Conservation (phyloP, 2,797 vertebrate genomes). For the Xiphophorus birchmanni region DNA sequence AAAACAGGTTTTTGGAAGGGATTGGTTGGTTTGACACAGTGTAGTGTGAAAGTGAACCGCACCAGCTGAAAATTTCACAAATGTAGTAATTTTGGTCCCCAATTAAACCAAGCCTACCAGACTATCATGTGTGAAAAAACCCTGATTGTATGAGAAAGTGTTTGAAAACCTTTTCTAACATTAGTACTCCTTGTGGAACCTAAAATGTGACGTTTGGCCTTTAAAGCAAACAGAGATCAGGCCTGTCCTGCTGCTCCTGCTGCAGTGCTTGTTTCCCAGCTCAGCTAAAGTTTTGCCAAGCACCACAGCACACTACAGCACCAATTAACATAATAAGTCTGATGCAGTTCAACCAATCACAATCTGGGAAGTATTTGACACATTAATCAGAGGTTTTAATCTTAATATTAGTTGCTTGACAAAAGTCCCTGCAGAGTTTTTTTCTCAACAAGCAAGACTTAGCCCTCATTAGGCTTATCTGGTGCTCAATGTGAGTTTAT, state of each 20-base stretch:
- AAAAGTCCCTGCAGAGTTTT: constrained; percentile 6
- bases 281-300: constrained; percentile 38
- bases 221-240: constrained; percentile 14
- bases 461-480: constrained; percentile 9
- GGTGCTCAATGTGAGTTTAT: constrained; percentile 25
- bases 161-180: neutral
- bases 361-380: neutral
- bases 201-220: constrained; percentile 6
- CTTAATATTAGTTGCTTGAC: neutral
- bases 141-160: neutral
- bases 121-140: neutral
- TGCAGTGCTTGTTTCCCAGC: constrained; percentile 42
- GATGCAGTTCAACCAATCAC: neutral
- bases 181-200: neutral
- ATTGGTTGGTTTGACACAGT: too few relatives aligned
- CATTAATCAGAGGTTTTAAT: neutral
- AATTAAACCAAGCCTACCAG: too few relatives aligned
- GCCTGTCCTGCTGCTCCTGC: constrained; percentile 48
- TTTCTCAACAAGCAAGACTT: constrained; percentile 8
- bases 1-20: too few relatives aligned
- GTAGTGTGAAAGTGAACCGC: too few relatives aligned
- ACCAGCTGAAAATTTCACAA: too few relatives aligned
- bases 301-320: constrained; percentile 29
- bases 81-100: too few relatives aligned
- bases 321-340: constrained; percentile 20